Conservation (phyloP, 2,113 vertebrate genomes). For the Eidolon helvum region DNA sequence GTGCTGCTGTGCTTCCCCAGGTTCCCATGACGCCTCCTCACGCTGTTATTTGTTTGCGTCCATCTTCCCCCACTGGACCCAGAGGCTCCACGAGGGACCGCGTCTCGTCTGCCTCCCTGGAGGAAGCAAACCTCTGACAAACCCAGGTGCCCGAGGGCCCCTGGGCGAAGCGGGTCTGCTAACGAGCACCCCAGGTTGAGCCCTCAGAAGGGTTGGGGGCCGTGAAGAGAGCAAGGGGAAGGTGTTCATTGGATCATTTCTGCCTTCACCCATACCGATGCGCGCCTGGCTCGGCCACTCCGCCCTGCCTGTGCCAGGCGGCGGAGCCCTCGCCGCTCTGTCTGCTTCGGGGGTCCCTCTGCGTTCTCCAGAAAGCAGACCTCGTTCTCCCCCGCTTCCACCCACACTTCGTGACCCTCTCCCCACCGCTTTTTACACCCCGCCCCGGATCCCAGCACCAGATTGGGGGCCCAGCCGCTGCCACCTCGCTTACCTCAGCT, state of each 20-base stretch:
- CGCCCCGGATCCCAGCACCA: too few species aligned
- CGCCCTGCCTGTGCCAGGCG: neutral
- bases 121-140: neutral
- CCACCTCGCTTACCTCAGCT: rapidly evolving
- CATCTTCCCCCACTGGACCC: neutral
- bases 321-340: neutral
- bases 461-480: rapidly evolving
- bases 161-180: neutral
- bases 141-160: neutral
- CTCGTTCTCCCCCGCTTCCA: neutral
- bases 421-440: neutral
- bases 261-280: rapidly evolving
- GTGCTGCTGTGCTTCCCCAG: rapidly evolving
- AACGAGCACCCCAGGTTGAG: neutral
- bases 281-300: neutral
- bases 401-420: neutral
- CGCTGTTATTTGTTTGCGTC: neutral
- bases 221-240: too few species aligned
- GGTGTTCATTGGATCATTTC: neutral
- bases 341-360: neutral
- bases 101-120: neutral
- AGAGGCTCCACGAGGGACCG: neutral
- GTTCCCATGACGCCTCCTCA: neutral
- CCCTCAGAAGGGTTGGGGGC: neutral
- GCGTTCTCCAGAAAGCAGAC: neutral